phyloP scores from a whole-genome alignment of 2,113 vertebrate species.

The Megalops atlanticus region DNA sequence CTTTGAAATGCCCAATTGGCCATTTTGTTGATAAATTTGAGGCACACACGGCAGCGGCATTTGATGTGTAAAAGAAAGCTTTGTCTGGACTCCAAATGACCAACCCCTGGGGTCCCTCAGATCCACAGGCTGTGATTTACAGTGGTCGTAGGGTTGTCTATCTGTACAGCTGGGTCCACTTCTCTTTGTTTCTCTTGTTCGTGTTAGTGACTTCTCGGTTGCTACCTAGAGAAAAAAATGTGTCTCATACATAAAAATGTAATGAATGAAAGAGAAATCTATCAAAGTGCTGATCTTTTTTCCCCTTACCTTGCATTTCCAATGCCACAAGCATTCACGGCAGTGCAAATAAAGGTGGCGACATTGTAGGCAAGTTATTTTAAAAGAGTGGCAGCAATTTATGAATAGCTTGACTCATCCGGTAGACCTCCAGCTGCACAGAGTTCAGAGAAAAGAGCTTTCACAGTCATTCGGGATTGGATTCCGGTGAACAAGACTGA shows the following conservation, averaged over 20 bases:
- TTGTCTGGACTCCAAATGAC: slow-evolving; percentile 49
- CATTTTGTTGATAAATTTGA: slow-evolving; percentile 56
- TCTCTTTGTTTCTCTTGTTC: slow-evolving; percentile 7
- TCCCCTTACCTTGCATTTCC: neutral
- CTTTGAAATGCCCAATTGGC: slow-evolving; percentile 61
- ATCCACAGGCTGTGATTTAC: slow-evolving; percentile 9
- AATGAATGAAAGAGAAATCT: neutral
- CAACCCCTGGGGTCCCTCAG: neutral
- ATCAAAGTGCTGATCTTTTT: neutral
- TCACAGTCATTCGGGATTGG: neutral
- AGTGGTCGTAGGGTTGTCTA: neutral
- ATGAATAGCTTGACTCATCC: neutral
- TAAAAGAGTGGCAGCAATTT: neutral
- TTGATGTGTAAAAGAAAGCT: slow-evolving; percentile 55
- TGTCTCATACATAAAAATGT: neutral
- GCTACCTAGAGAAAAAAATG: neutral
- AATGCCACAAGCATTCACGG: neutral
- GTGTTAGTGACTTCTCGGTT: neutral
- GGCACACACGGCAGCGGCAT: slow-evolving; percentile 53
- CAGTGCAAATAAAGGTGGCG: neutral
- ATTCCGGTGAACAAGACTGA: neutral
- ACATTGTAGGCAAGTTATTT: neutral
- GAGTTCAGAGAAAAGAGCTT: neutral
- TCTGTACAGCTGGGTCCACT: neutral
- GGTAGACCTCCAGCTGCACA: neutral